Conservation (phyloP, 2,797 vertebrate species). For the Spinus pinus region DNA sequence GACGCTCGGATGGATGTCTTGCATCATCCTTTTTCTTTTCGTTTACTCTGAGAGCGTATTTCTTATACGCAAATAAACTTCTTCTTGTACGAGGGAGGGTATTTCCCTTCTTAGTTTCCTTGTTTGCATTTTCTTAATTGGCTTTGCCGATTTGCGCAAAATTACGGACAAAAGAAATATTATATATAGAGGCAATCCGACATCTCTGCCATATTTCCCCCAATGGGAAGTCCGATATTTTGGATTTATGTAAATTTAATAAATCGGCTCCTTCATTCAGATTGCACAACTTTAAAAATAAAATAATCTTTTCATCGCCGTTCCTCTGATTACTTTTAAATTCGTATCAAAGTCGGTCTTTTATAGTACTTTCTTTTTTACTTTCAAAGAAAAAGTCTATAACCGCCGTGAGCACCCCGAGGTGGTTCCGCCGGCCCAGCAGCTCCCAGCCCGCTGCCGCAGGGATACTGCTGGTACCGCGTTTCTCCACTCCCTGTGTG, state of each 20-base stretch:
- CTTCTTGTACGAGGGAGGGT: neutral
- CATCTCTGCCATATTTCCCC: neutral
- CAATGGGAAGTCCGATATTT: neutral
- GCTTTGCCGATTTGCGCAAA: neutral
- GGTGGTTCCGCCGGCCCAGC: neutral
- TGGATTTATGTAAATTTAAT: neutral
- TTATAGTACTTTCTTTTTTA: neutral
- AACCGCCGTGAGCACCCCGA: fast-evolving
- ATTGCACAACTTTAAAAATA: neutral
- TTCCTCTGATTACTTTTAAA: neutral
- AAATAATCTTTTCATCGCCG: neutral
- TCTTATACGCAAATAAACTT: neutral
- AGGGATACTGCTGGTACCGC: too few relatives aligned
- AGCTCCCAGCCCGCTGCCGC: neutral
- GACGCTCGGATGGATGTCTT: neutral
- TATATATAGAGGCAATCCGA: neutral
- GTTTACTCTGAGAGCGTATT: neutral
- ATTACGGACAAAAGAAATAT: neutral
- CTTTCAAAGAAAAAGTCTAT: fast-evolving
- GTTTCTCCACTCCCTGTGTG: fast-evolving
- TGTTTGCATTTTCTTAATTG: neutral
- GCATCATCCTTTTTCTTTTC: neutral
- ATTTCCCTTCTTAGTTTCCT: neutral
- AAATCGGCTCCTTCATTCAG: neutral
- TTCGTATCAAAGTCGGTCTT: neutral